A percentile compares a stretch with the other conserved stretches of the same genome.
Conservation (phyloP, 2,113 vertebrate species). For the Plestiodon gilberti region DNA sequence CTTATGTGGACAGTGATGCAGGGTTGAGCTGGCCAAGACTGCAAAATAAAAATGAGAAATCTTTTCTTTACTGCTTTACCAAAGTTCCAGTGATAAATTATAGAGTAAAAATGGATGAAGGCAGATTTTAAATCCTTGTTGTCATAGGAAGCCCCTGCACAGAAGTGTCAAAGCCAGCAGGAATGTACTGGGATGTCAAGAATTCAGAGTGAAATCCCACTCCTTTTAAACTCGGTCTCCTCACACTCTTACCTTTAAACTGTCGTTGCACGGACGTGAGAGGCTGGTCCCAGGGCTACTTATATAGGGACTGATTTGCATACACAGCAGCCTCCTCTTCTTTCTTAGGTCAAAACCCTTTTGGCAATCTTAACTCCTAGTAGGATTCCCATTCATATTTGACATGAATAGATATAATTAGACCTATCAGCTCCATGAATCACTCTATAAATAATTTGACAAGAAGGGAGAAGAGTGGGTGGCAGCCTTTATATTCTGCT, state of each 20-base stretch:
- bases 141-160: conserved; percentile 24
- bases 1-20: conserved; percentile 60
- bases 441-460: conserved; percentile 79
- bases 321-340: conserved; percentile 74
- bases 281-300: conserved; percentile 40
- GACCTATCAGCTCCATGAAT: conserved; percentile 72
- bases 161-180: conserved; percentile 12
- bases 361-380: conserved; percentile 72
- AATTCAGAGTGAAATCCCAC: conserved; percentile 45
- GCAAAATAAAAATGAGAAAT: conserved; percentile 38
- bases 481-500: conserved; percentile 28
- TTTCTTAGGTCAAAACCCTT: conserved; percentile 74
- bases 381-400: conserved; percentile 75
- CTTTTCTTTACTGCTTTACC: conserved; percentile 43
- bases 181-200: conserved; percentile 47
- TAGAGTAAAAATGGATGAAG: conserved; percentile 38
- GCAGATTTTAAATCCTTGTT: conserved; percentile 51
- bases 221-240: conserved; percentile 20
- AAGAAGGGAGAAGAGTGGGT: conserved; percentile 56
- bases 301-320: conserved; percentile 79
- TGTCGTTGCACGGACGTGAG: conserved; percentile 69
- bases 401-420: conserved; percentile 84
- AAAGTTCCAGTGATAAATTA: conserved; percentile 39
- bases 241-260: conserved; percentile 72
- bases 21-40: conserved; percentile 42